phyloP scores from a whole-genome alignment of 1,140 invertebrate species.

The Ephestia elutella region DNA sequence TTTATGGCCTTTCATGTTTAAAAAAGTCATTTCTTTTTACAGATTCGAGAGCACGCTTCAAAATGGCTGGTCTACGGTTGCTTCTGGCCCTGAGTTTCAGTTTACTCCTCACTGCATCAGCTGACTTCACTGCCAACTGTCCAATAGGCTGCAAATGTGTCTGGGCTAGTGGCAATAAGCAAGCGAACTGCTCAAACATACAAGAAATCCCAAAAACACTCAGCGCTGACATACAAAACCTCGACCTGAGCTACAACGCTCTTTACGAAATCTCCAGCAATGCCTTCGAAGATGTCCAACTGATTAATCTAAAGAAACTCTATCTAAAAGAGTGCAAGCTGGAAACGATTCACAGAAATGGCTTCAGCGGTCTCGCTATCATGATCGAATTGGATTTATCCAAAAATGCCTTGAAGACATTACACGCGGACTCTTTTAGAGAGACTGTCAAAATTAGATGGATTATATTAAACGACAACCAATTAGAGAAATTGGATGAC shows the following conservation, averaged over 20 bases:
- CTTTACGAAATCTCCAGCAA: slow-evolving; percentile 79
- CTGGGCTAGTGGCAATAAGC: slow-evolving; percentile 87
- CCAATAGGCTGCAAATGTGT: slow-evolving; percentile 81
- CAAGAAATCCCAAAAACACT: slow-evolving; percentile 81
- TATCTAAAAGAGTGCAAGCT: slow-evolving; percentile 83
- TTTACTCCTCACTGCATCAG: slow-evolving; percentile 29
- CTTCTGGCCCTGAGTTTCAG: slow-evolving; percentile 34
- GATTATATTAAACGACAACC: slow-evolving; percentile 83
- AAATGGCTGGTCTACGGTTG: slow-evolving; percentile 37
- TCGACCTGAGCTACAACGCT: slow-evolving; percentile 84
- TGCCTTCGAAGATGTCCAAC: slow-evolving; percentile 80
- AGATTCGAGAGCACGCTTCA: slow-evolving; percentile 34
- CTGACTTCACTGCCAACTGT: slow-evolving; percentile 66
- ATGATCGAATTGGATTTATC: slow-evolving; percentile 91
- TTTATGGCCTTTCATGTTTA: slow-evolving; percentile 24
- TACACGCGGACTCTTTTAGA: slow-evolving; percentile 83
- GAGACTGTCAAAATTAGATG: slow-evolving; percentile 81
- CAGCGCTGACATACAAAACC: slow-evolving; percentile 82
- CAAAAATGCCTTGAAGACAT: slow-evolving; percentile 80
- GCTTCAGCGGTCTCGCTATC: slow-evolving; percentile 84
- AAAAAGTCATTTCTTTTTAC: slow-evolving; percentile 29
- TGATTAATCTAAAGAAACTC: slow-evolving; percentile 88
- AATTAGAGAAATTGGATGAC: slow-evolving; percentile 81
- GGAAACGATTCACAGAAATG: slow-evolving; percentile 79
- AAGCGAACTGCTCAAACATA: slow-evolving; percentile 84